phyloP scores from a whole-genome alignment of 2,888 invertebrate species.

The Lycophotia porphyrea region DNA sequence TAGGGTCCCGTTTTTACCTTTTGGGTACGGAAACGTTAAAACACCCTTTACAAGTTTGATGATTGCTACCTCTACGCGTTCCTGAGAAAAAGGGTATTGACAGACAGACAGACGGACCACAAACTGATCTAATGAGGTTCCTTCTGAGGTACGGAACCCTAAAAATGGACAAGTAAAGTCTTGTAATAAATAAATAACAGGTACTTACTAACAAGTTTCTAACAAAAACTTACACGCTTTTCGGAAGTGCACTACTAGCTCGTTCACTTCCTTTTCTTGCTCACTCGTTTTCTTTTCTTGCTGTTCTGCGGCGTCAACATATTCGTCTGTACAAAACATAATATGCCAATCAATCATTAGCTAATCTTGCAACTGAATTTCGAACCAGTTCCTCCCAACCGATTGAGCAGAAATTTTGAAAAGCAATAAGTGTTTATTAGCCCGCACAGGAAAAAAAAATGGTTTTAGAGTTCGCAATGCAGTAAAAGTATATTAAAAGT shows the following conservation, averaged over 20 bases:
- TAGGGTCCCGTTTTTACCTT: too few species aligned
- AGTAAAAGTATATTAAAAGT: too few species aligned
- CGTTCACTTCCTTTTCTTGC: slow-evolving; percentile 63
- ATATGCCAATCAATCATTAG: not conserved
- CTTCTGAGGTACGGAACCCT: not conserved
- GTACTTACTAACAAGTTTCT: not conserved
- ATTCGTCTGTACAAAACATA: slow-evolving; percentile 56
- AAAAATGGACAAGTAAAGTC: not conserved
- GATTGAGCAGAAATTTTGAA: too few species aligned
- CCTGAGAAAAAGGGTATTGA: not conserved
- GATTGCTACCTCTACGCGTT: not conserved
- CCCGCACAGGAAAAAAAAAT: too few species aligned
- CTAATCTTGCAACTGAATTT: too few species aligned
- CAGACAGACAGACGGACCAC: not conserved
- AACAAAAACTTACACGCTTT: slow-evolving; percentile 62
- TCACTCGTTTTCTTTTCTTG: slow-evolving; percentile 69
- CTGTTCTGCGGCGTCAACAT: slow-evolving; percentile 60
- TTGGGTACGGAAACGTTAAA: too few species aligned
- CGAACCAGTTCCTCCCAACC: too few species aligned
- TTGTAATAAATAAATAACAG: not conserved
- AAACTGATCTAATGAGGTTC: not conserved
- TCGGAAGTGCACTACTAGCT: slow-evolving; percentile 67
- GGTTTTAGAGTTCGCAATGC: too few species aligned
- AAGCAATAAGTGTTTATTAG: too few species aligned
- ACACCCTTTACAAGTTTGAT: not conserved